phyloP scores from a whole-genome alignment of 1,140 invertebrate species.

The Zeugodacus cucurbitae region DNA sequence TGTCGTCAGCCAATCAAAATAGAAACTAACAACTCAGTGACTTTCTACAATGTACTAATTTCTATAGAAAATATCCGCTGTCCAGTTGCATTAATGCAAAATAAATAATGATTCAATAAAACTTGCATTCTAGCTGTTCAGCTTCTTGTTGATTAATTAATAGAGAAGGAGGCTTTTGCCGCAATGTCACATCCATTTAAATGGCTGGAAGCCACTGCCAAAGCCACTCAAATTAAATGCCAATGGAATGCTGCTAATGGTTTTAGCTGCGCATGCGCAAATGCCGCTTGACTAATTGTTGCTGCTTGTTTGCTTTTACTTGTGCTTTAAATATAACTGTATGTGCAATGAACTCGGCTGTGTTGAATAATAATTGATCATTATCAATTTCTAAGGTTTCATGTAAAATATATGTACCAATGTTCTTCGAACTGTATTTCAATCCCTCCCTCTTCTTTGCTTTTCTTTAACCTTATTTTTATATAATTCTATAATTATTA shows the following conservation, averaged over 20 bases:
- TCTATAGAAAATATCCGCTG: neutral
- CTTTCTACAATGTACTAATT: constrained; percentile 31
- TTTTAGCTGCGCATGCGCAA: neutral
- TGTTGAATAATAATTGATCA: too few relatives aligned
- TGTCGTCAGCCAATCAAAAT: neutral
- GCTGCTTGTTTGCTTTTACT: too few relatives aligned
- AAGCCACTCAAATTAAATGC: neutral
- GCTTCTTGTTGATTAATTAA: neutral
- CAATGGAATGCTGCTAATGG: neutral
- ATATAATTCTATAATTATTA: too few relatives aligned
- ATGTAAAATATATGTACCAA: too few relatives aligned
- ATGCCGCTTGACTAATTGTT: too few relatives aligned
- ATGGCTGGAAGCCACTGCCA: neutral
- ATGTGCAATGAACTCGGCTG: too few relatives aligned
- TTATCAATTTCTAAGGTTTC: too few relatives aligned
- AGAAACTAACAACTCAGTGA: neutral
- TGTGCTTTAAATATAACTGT: too few relatives aligned
- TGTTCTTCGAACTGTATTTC: too few relatives aligned
- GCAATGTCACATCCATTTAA: neutral
- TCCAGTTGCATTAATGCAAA: neutral
- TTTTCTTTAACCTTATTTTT: too few relatives aligned
- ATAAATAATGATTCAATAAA: constrained; percentile 24
- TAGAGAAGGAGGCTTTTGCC: neutral
- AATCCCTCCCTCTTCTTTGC: too few relatives aligned
- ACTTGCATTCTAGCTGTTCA: neutral